A percentile compares a stretch with the other conserved stretches of the same genome.
These are phyloP conservation scores for Papilio helenus DNA, from an alignment of 1,140 invertebrate genomes.

Conservation along the genomic window DNA sequence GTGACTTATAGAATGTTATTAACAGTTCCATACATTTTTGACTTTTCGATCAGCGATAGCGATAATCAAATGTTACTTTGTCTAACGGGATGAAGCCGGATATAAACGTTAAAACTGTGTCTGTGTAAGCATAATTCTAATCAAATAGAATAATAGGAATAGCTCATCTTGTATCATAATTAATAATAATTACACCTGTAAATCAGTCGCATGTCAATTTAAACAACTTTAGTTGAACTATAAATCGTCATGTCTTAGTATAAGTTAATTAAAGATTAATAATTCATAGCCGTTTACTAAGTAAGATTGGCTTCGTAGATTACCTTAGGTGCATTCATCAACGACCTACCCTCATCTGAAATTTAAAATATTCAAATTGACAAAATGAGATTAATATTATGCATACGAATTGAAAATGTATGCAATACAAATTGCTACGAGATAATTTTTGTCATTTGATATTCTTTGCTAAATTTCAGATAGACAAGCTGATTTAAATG, in stretches of 20 bases:
- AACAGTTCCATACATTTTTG: no score
- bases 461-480: neutral
- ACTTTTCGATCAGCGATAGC: no score
- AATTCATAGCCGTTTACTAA: constrained; percentile 28
- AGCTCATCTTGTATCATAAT: neutral
- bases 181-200: neutral
- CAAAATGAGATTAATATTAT: constrained; percentile 26
- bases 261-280: constrained; percentile 25
- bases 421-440: constrained; percentile 20
- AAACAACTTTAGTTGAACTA: neutral
- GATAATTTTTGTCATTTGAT: neutral
- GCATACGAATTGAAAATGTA: constrained; percentile 33
- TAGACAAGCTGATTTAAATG: neutral
- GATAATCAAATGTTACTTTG: no score
- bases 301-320: constrained; percentile 32
- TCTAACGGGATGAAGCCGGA: no score
- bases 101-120: no score
- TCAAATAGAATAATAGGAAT: no score
- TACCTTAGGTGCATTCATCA: constrained; percentile 26
- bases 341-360: constrained; percentile 25
- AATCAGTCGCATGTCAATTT: neutral
- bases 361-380: constrained; percentile 33
- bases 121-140: no score
- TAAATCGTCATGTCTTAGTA: constrained; percentile 26
- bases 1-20: no score